Evolutionary conservation across 2,888 invertebrate species (phyloP), one percentile per base, ranked within the genome.

Genomic region (Spatulosminthurus flaviceps): DNA sequence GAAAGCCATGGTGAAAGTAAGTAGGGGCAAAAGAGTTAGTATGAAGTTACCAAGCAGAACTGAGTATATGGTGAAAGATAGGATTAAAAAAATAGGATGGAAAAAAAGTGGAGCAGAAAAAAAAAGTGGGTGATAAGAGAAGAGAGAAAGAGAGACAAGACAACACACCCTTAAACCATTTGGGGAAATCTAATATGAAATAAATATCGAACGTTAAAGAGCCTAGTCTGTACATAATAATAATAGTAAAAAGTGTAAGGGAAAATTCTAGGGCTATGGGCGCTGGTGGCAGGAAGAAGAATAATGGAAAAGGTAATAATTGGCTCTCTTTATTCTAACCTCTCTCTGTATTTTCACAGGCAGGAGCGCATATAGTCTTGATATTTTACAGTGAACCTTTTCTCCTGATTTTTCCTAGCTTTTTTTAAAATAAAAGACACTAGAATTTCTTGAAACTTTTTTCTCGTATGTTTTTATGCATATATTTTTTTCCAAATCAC

Each of bases 261-360:
- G 5, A 34, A n/a, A n/a, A n/a, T n/a, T n/a, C n/a, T n/a, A n/a
- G n/a, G n/a, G n/a, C n/a, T n/a, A n/a, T n/a, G n/a, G n/a, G n/a
- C n/a, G n/a, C n/a, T n/a, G n/a, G n/a, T n/a, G 34, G 34, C 9
- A 34, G 34, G 34, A 9, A 34, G 51, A 51, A n/a, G 13, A 51
- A 51, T 51, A 51, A 51, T 51, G 51, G 51, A 51, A 51, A 51
- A 51, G 51, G 19, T 51, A 51, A 51, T 51, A n/a, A 2, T 51
- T 51, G n/a, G 9, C 51, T 11, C n/a, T 51, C 16, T n/a, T 51
- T 19, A 19, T 16, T 5, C 16, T 51, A n/a, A n/a, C n/a, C n/a
- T n/a, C n/a, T n/a, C n/a, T n/a, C n/a, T n/a, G n/a, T n/a, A n/a
- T n/a, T n/a, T n/a, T n/a, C n/a, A n/a, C n/a, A n/a, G n/a, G n/a